Evolutionary conservation across 2,888 invertebrate genomes (phyloP), one percentile per base, ranked within the genome.

Genomic region (Hemicrepidius hirtus): DNA sequence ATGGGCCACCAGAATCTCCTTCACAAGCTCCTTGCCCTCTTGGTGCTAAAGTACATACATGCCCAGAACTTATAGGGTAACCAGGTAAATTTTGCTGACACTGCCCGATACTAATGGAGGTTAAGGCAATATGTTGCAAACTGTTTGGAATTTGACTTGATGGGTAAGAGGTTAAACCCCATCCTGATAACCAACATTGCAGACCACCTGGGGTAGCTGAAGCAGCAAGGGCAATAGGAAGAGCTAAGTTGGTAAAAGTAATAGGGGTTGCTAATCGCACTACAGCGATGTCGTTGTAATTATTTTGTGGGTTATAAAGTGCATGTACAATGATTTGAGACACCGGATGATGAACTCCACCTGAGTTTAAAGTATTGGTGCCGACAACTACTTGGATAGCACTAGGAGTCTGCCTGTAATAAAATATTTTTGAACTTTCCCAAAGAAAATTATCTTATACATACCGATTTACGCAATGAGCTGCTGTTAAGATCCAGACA

Each of bases 1-100:
- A 80, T 0, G 89, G 89, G 1, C 89, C 89, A 0, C 89, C 89
- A 16, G 89, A 89, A 75, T 90, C 89, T 73, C 89, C 89, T 87
- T 89, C 83, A 1, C 81, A 85, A 73, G 91, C 90, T 0, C 91
- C 91, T 84, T 91, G 89, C 5, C 24, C 24, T 24, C 5, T 5
- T 24, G 2, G 24, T 24, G 3, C 3, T 5, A 24, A 24, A 24
- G 91, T 90, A 79, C 91, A 91, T 77, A 91, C 89, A 81, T 91
- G 89, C 0, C 85, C 82, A 3, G 86, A 85, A 76, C 84, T 87
- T 0, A 91, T 87, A 0, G 86, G 86, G 21, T 53, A 20, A 3
- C 65, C 55, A 5, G 24, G 21, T 28, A 66, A 55, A 5, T 5
- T 13, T 21, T 28, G 76, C 71, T 86, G 32, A 5, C 24, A 24